phyloP scores from a whole-genome alignment of 2,888 invertebrate species.

The Mamestra brassicae region DNA sequence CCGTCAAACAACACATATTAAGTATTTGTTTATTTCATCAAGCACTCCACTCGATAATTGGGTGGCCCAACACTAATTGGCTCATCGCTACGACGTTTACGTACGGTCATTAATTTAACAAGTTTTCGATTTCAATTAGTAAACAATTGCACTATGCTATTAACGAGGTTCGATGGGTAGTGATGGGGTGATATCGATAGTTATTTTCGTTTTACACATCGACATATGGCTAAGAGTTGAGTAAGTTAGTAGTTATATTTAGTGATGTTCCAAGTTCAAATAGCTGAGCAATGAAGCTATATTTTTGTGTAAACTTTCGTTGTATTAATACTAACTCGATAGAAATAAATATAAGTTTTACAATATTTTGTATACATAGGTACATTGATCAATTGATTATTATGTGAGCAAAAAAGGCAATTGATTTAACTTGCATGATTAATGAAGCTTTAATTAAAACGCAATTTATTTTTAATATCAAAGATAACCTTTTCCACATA shows the following conservation, averaged over 20 bases:
- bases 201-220: background rate
- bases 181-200: slow-evolving; percentile 52
- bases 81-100: slow-evolving; percentile 62
- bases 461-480: too few relatives aligned
- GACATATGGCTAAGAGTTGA: background rate
- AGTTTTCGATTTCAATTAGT: slow-evolving; percentile 85
- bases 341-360: too few relatives aligned
- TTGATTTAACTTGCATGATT: too few relatives aligned
- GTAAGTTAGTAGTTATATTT: background rate
- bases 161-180: slow-evolving; percentile 48
- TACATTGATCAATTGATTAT: too few relatives aligned
- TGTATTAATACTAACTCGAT: too few relatives aligned
- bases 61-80: slow-evolving; percentile 76
- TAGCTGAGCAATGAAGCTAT: too few relatives aligned
- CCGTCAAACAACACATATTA: slow-evolving; percentile 44
- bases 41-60: slow-evolving; percentile 69
- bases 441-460: too few relatives aligned
- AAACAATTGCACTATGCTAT: slow-evolving; percentile 75
- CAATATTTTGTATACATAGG: too few relatives aligned
- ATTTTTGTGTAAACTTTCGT: too few relatives aligned
- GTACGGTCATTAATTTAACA: slow-evolving; percentile 80
- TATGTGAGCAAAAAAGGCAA: too few relatives aligned
- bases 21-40: slow-evolving; percentile 50
- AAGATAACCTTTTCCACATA: too few relatives aligned
- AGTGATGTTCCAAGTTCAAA: too few relatives aligned